Conservation (phyloP, 2,888 invertebrate species). For the Drosophila histrio region DNA sequence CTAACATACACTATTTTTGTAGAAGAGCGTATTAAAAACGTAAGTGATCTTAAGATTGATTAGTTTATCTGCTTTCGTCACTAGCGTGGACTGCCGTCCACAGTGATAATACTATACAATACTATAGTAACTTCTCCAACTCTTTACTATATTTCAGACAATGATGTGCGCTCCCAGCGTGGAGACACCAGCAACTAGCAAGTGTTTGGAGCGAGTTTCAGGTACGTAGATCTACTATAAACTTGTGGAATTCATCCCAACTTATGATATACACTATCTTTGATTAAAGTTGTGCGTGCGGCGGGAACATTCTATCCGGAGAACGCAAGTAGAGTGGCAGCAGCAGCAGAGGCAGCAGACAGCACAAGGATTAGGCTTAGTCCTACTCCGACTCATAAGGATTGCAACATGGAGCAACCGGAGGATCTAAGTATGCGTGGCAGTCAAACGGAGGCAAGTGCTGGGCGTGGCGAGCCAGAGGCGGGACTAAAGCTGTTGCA, state of each 20-base stretch:
- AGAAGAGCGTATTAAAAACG: no score
- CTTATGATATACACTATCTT: no score
- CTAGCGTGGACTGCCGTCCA: no score
- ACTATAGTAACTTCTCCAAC: not conserved
- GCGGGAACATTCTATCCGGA: conserved; percentile 83
- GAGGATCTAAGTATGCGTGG: conserved; percentile 70
- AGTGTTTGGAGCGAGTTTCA: conserved; percentile 50
- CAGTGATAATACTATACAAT: no score
- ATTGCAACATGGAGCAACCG: conserved; percentile 50
- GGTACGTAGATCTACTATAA: conserved; percentile 32
- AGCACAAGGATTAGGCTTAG: not conserved
- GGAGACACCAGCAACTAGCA: conserved; percentile 3
- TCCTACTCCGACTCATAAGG: not conserved
- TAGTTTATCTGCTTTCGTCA: no score
- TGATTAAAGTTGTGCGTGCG: conserved; percentile 81
- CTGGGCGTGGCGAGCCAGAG: conserved; percentile 16
- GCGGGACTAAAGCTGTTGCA: conserved; percentile 59
- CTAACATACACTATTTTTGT: no score
- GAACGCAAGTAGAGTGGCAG: conserved; percentile 55
- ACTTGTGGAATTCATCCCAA: no score
- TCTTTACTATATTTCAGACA: conserved; percentile 9
- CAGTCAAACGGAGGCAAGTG: not conserved
- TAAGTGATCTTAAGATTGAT: no score
- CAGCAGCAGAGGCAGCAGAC: conserved; percentile 9
- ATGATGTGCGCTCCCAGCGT: not conserved